Conservation (phyloP, 2,113 vertebrate genomes). For the Lophochroa leadbeateri region DNA sequence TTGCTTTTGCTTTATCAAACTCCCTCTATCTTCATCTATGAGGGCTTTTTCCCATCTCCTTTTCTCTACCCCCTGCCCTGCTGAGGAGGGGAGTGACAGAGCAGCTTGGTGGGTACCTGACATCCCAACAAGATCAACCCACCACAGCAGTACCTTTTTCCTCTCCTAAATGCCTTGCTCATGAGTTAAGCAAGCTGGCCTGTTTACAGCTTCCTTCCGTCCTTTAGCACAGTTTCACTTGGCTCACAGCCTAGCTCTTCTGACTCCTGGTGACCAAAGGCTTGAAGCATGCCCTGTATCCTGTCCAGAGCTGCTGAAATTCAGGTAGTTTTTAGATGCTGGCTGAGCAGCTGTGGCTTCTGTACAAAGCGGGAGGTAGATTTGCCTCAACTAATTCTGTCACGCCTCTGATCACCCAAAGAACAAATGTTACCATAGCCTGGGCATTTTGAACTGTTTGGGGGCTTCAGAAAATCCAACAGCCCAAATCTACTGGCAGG, state of each 20-base stretch:
- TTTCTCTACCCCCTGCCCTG: neutral
- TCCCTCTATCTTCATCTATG: neutral
- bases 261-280: constrained; percentile 19
- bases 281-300: neutral
- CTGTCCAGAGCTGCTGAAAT: neutral
- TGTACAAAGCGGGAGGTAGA: neutral
- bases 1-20: neutral
- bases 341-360: neutral
- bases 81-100: neutral
- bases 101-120: neutral
- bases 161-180: neutral
- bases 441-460: neutral
- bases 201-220: constrained; percentile 46
- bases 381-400: neutral
- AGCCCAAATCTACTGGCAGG: neutral
- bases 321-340: neutral
- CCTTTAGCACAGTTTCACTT: constrained; percentile 51
- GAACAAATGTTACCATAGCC: neutral
- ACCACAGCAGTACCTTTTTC: neutral
- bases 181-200: constrained; percentile 10
- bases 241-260: constrained; percentile 31
- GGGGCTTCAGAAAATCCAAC: neutral
- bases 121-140: neutral
- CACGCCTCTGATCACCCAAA: neutral
- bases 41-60: neutral